Conservation (phyloP, 1,140 invertebrate genomes). For the Zaprionus taronus region DNA sequence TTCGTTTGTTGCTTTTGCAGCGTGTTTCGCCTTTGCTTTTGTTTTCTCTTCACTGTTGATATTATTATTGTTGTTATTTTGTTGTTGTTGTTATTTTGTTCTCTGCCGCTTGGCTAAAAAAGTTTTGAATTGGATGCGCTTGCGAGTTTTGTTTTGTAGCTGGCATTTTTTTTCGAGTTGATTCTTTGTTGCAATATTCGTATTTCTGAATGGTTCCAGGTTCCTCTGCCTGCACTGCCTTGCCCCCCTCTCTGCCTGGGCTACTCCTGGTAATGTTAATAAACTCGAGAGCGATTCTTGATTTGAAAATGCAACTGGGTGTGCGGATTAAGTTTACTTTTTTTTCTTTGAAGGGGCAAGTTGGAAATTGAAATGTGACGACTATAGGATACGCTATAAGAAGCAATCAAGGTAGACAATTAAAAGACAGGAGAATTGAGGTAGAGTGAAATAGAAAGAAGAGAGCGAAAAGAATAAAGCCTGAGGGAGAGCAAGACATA, state of each 20-base stretch:
- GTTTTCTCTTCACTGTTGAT: constrained; percentile 29
- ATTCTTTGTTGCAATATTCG: constrained; percentile 34
- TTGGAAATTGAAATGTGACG: neutral
- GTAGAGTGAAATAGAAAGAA: neutral
- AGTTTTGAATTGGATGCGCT: constrained; percentile 50
- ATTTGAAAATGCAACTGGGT: constrained; percentile 14
- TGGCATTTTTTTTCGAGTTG: constrained; percentile 21
- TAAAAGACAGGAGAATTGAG: fast-evolving
- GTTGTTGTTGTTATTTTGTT: constrained; percentile 27
- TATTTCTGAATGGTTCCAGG: constrained; percentile 13
- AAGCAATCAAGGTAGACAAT: neutral
- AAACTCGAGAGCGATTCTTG: constrained; percentile 23
- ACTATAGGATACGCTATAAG: neutral
- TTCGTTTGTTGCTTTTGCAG: constrained; percentile 69
- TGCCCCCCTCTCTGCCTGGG: neutral
- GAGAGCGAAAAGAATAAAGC: neutral
- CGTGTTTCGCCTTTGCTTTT: constrained; percentile 26
- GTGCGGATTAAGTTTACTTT: constrained; percentile 2
- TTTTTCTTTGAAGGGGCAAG: neutral
- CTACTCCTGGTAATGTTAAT: constrained; percentile 29
- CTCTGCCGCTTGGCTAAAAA: constrained; percentile 5
- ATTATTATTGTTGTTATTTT: constrained; percentile 23
- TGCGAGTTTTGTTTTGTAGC: constrained; percentile 26
- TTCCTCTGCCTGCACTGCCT: neutral
- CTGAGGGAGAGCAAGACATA: neutral